Evolutionary conservation across 1,140 invertebrate genomes (phyloP).

Genomic region (Drosophila murphyi): DNA sequence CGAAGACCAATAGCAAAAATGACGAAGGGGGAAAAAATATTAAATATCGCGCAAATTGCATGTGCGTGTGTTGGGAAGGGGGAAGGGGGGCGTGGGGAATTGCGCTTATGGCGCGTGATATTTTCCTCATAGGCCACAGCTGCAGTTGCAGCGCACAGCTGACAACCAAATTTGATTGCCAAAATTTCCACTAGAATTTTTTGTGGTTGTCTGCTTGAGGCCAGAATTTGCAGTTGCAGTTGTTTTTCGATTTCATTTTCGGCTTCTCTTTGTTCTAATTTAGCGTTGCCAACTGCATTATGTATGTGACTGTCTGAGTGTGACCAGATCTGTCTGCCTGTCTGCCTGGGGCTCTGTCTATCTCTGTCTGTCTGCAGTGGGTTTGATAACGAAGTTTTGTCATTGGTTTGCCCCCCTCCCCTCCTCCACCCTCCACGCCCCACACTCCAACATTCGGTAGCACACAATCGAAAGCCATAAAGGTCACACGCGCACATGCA

Average conservation of each 20-base stretch:
- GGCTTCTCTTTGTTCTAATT: neutral
- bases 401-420: conserved; percentile 13
- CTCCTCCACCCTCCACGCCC: too few relatives aligned
- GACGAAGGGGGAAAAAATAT: conserved; percentile 1
- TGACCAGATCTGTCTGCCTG: neutral
- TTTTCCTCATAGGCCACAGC: conserved; percentile 1
- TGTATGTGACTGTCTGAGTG: neutral
- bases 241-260: conserved; percentile 5
- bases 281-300: conserved; percentile 9
- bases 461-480: conserved; percentile 16
- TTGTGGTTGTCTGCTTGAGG: conserved; percentile 10
- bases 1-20: conserved; percentile 20
- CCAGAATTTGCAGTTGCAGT: conserved; percentile 16
- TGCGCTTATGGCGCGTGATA: conserved; percentile 1
- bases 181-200: neutral
- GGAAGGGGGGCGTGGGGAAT: too few relatives aligned
- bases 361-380: conserved; percentile 1
- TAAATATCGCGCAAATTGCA: conserved; percentile 30
- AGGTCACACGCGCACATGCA: conserved; percentile 19
- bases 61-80: neutral
- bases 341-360: neutral
- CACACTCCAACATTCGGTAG: neutral
- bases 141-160: neutral
- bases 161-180: conserved; percentile 13
- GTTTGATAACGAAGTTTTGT: conserved; percentile 44